phyloP scores from a whole-genome alignment of 2,888 invertebrate genomes.

The Idaea aversata region DNA sequence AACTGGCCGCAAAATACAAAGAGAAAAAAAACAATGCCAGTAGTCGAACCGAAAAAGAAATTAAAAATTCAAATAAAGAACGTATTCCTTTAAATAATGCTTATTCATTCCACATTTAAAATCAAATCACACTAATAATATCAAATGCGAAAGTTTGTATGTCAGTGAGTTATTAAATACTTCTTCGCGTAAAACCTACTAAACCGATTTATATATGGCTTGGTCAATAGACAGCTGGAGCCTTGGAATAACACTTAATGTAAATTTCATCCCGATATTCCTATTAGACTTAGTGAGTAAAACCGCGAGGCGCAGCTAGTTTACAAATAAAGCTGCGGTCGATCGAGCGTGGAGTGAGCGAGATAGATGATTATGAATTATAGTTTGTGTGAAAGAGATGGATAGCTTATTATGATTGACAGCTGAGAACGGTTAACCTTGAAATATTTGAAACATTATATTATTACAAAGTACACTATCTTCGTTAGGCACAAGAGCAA shows the following conservation, averaged over 20 bases:
- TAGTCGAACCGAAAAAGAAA: constrained; percentile 72
- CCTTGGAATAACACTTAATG: neutral
- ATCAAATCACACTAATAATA: constrained; percentile 48
- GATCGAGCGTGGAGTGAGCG: constrained; percentile 64
- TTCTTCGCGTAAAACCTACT: neutral
- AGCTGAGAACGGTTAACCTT: constrained; percentile 81
- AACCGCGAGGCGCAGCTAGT: constrained; percentile 20
- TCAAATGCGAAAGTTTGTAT: neutral
- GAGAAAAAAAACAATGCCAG: constrained; percentile 62
- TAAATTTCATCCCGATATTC: neutral
- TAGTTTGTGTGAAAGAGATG: constrained; percentile 63
- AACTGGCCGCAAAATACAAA: constrained; percentile 56
- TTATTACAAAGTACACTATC: constrained; percentile 80
- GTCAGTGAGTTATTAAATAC: neutral
- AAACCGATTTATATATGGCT: neutral
- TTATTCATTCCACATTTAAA: constrained; percentile 81
- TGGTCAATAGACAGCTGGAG: neutral
- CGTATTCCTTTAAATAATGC: constrained; percentile 78
- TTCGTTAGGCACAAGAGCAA: constrained; percentile 62
- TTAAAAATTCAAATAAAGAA: constrained; percentile 78
- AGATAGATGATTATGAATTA: constrained; percentile 49
- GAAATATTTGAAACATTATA: constrained; percentile 81
- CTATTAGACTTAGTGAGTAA: neutral
- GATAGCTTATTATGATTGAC: constrained; percentile 80
- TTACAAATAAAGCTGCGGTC: constrained; percentile 76